These are phyloP conservation scores for Smutsia gigantea DNA, from an alignment of 2,797 vertebrate genomes.

Conservation along the genomic window DNA sequence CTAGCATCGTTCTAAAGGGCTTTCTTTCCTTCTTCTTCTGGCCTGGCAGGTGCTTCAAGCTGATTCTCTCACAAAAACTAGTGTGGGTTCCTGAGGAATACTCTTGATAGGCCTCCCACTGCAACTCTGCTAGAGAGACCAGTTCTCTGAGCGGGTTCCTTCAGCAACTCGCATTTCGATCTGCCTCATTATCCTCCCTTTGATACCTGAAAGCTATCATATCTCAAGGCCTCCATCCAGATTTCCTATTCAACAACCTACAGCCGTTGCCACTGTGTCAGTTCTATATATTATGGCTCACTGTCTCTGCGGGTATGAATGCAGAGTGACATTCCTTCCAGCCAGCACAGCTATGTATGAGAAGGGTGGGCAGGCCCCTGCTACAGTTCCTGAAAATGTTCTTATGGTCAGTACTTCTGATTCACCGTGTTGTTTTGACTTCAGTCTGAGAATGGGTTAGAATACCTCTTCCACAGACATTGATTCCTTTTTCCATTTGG, in stretches of 20 bases:
- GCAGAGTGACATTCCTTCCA: not conserved
- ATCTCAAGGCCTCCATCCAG: not conserved
- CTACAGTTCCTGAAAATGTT: not conserved
- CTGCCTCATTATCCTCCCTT: not conserved
- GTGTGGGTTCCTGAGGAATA: not conserved
- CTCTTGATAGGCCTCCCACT: not conserved
- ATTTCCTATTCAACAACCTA: not conserved
- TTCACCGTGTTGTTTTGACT: constrained; percentile 1
- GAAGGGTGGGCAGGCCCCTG: not conserved
- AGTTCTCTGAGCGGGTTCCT: not conserved
- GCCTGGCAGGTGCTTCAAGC: not conserved
- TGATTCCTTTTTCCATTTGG: not conserved
- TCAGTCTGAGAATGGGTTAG: constrained; percentile 10
- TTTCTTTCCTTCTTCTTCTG: not conserved
- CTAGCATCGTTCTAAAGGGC: not conserved
- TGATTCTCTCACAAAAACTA: not conserved
- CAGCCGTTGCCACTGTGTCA: not conserved
- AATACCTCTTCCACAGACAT: not conserved
- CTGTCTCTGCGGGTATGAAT: not conserved
- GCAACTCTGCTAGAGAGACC: not conserved
- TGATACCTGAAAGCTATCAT: not conserved
- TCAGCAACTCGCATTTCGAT: not conserved
- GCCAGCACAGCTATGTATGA: not conserved
- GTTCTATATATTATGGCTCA: not conserved
- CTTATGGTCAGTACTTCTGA: not conserved